Evolutionary conservation across 1,140 invertebrate genomes (phyloP).

Genomic region (Drosophila kepulauana): DNA sequence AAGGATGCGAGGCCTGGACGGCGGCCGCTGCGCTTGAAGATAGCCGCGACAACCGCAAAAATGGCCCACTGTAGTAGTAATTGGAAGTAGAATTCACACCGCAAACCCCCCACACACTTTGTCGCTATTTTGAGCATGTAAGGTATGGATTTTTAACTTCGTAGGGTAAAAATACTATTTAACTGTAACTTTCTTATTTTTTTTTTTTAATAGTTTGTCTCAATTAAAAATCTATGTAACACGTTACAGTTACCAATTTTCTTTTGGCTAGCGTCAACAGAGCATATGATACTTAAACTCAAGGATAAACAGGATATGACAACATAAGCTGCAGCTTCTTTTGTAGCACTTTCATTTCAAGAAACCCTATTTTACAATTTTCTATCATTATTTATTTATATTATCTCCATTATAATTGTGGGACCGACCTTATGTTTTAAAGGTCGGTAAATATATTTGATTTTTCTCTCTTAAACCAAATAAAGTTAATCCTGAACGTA

Average conservation of each 20-base stretch:
- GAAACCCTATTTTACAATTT: too few species aligned
- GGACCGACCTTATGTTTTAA: too few species aligned
- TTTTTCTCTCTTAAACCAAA: neutral
- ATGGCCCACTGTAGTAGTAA: slow-evolving; percentile 46
- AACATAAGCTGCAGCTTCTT: too few species aligned
- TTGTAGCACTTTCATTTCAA: too few species aligned
- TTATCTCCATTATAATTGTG: too few species aligned
- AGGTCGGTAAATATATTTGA: too few species aligned
- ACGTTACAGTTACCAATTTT: too few species aligned
- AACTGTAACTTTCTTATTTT: neutral
- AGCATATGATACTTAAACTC: too few species aligned
- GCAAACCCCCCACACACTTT: neutral
- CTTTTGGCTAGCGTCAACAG: too few species aligned
- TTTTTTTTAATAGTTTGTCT: neutral
- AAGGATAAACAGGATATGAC: too few species aligned
- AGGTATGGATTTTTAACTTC: neutral
- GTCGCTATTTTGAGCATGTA: neutral
- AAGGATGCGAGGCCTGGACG: slow-evolving; percentile 75
- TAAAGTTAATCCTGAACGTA: slow-evolving; percentile 33
- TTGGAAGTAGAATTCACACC: slow-evolving; percentile 5
- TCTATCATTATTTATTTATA: too few species aligned
- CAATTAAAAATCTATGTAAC: too few species aligned
- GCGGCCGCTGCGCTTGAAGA: slow-evolving; percentile 66
- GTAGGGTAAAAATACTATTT: neutral
- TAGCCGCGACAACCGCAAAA: slow-evolving; percentile 64